A percentile compares a stretch with the other conserved stretches of the same genome.
These are phyloP conservation scores for Felis catus DNA, from an alignment of 2,113 vertebrate species.

Conservation along the genomic window F.catus_Fca126_mat1.0 CM031415.1:50034501-50035000, in stretches of 20 bases:
- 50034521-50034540: background rate
- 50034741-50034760: background rate
- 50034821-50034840: too few relatives aligned
- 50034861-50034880: background rate
- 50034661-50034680: background rate
- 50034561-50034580: background rate
- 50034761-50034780: background rate
- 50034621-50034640: background rate
- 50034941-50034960: background rate
- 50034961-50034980: background rate
- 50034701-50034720: background rate
- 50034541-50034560: background rate
- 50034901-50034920: background rate
- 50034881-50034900: background rate
- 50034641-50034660: background rate
- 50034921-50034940: background rate
- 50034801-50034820: background rate
- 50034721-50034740: background rate
- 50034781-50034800: background rate
- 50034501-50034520: background rate
- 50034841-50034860: fast-evolving
- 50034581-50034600: background rate
- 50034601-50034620: background rate
- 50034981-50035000: background rate
- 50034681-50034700: background rate